Evolutionary conservation across 1,140 invertebrate genomes (phyloP), one percentile per base, ranked within the genome.

Genomic region (Nymphalis io): DNA sequence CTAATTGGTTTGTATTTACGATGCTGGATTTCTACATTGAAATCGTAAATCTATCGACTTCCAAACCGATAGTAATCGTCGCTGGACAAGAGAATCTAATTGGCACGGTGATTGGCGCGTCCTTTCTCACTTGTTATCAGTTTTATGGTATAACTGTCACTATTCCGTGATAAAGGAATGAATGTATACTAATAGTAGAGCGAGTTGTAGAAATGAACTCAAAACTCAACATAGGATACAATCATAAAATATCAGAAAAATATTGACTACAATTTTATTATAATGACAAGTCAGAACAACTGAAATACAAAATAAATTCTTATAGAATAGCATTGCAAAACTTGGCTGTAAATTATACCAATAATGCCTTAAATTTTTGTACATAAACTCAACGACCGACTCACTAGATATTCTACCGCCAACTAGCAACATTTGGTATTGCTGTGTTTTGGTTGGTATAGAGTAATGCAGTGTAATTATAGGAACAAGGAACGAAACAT

Each of bases 21-120:
- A 20, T 10, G n/a, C 20, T 51, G 10, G 46, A 51, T 51, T 51
- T n/a, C 20, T n/a, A 3, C 8, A 21, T 13, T 8, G 18, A 46
- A 16, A 53, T 53, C 48, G 48, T 53, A 53, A 53, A 53, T 53
- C 48, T 53, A 21, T 53, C 48, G 48, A 53, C 13, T 53, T 53
- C 10, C 10, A 2, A 0, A 53, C 18, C 48, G 48, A 53, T 53
- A 53, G 20, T 53, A 53, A 53, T 53, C 48, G 21, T 21, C 40
- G 40, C 40, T 33, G 27, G 27, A 33, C n/a, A 46, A 53, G 18
- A 4, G 48, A 21, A 53, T 21, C 48, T 53, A 53, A 53, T 53
- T 53, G 48, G 48, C 10, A 53, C 48, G 6, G 18, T 21, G 48
- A 53, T 53, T n/a, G 10, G 48, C 18, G 12, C 20, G 48, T 53